These are phyloP conservation scores for Hirudo medicinalis DNA, from an alignment of 1,140 invertebrate species.

Conservation along the genomic window DNA sequence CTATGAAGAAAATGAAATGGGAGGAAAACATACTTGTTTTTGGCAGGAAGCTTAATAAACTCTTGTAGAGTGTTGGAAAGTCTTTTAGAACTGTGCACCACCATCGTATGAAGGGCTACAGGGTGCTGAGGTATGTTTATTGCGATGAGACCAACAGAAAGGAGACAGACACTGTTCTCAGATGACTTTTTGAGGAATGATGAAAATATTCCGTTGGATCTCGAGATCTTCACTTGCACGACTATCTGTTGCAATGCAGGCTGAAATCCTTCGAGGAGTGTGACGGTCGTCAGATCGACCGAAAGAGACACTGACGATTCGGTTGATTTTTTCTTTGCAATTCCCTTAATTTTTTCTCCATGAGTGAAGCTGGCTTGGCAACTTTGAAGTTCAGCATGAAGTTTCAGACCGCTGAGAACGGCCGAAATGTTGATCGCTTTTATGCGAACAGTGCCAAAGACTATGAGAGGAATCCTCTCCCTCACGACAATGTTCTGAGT, in stretches of 20 bases:
- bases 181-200: slow-evolving; percentile 51
- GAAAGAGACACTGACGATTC: slow-evolving; percentile 80
- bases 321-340: slow-evolving; percentile 45
- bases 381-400: slow-evolving; percentile 74
- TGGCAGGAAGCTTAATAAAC: slow-evolving; percentile 25
- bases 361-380: slow-evolving; percentile 57
- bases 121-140: slow-evolving; percentile 93
- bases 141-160: slow-evolving; percentile 73
- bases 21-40: background rate
- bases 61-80: slow-evolving; percentile 44
- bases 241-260: slow-evolving; percentile 69
- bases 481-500: slow-evolving; percentile 38
- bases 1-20: background rate
- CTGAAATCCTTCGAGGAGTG: slow-evolving; percentile 71
- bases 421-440: slow-evolving; percentile 73
- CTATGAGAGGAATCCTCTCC: slow-evolving; percentile 49
- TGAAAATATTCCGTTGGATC: slow-evolving; percentile 78
- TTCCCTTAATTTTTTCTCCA: slow-evolving; percentile 57
- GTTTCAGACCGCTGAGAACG: slow-evolving; percentile 76
- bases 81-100: slow-evolving; percentile 82
- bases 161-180: slow-evolving; percentile 71
- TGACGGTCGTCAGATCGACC: slow-evolving; percentile 78
- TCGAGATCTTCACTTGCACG: slow-evolving; percentile 77
- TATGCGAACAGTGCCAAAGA: slow-evolving; percentile 75
- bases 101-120: slow-evolving; percentile 87